Conservation (phyloP, 2,113 vertebrate genomes). For the Oostethus manadensis region DNA sequence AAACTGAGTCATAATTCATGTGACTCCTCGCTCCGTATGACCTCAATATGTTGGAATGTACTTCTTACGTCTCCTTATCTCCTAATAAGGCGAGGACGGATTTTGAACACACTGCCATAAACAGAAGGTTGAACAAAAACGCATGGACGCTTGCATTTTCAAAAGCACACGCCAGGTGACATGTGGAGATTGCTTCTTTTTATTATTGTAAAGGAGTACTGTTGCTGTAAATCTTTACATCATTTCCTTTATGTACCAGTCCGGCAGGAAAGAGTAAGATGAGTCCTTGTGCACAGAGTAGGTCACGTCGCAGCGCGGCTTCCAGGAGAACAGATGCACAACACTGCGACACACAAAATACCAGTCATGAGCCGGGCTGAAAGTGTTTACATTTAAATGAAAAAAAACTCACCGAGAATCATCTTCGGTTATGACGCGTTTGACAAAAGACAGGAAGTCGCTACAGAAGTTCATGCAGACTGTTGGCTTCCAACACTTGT, state of each 20-base stretch:
- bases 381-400: neutral
- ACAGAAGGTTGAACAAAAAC: too few species aligned
- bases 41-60: too few species aligned
- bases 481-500: conserved; percentile 83
- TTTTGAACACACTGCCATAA: too few species aligned
- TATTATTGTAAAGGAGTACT: neutral
- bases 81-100: too few species aligned
- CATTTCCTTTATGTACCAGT: conserved; percentile 77
- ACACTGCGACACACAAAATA: conserved; percentile 59
- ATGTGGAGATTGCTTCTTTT: too few species aligned
- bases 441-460: conserved; percentile 82
- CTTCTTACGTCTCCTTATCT: too few species aligned
- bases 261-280: conserved; percentile 74
- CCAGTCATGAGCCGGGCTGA: neutral
- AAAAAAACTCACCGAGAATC: conserved; percentile 73
- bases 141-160: too few species aligned
- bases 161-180: too few species aligned
- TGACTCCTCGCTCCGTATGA: too few species aligned
- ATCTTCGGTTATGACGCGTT: conserved; percentile 73
- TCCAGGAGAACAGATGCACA: conserved; percentile 81
- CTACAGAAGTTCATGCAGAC: conserved; percentile 91
- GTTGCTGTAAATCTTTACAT: conserved; percentile 16
- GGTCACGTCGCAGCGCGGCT: conserved; percentile 76
- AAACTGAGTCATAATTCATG: too few species aligned
- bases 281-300: conserved; percentile 76